Conservation (phyloP, 2,797 vertebrate genomes). For the Onychomys torridus region DNA sequence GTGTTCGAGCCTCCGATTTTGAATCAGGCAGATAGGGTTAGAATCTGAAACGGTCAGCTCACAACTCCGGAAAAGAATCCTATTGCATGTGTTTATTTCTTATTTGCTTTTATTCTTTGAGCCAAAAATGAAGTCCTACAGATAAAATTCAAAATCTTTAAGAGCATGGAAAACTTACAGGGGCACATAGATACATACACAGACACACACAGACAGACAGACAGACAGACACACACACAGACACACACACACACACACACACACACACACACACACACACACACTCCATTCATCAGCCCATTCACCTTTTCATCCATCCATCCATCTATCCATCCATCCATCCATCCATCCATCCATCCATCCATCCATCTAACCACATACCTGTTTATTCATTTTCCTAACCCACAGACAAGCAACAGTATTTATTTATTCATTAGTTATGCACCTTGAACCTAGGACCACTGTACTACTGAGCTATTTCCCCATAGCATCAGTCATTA, state of each 20-base stretch:
- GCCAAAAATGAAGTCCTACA: not conserved
- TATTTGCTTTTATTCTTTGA: not conserved
- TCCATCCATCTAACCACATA: not conserved
- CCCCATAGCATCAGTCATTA: not conserved
- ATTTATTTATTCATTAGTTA: not conserved
- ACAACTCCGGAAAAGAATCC: not conserved
- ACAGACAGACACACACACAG: not conserved
- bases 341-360: not conserved
- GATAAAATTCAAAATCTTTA: constrained; percentile 24
- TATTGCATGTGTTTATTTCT: not conserved
- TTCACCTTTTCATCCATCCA: too few relatives aligned
- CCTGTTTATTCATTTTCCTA: not conserved
- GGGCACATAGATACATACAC: not conserved
- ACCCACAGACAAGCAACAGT: not conserved
- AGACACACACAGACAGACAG: not conserved
- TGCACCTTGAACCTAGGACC: not conserved
- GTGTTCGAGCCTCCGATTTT: not conserved
- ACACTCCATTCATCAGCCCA: not conserved
- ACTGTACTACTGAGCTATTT: not conserved
- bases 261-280: not conserved
- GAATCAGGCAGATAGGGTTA: not conserved
- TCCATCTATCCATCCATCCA: not conserved
- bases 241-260: not conserved
- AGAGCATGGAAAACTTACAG: not conserved
- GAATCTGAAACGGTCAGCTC: not conserved